phyloP scores from a whole-genome alignment of 2,113 vertebrate genomes.

The Terrapene triunguis region DNA sequence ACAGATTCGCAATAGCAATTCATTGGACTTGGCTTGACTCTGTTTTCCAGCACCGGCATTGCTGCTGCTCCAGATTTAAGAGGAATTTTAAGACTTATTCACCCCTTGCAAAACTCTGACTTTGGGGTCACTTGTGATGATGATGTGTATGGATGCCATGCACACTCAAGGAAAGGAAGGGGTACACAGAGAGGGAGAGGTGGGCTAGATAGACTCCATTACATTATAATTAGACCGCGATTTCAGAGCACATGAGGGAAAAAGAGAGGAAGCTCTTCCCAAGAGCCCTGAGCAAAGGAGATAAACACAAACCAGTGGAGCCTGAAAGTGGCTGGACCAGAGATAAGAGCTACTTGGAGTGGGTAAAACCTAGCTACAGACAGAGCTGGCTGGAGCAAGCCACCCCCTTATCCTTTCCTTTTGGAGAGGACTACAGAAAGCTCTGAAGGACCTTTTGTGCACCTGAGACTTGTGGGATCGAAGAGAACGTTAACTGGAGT shows the following conservation, averaged over 20 bases:
- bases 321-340: background rate
- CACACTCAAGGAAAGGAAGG: background rate
- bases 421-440: background rate
- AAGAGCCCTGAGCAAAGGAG: background rate
- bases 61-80: background rate
- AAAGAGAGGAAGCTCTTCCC: background rate
- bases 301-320: background rate
- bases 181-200: background rate
- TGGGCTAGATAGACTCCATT: background rate
- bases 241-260: background rate
- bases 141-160: background rate
- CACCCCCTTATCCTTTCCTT: background rate
- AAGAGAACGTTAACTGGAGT: background rate
- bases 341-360: background rate
- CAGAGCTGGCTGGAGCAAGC: background rate
- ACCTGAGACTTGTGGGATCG: background rate
- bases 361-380: background rate
- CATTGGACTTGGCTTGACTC: background rate
- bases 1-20: background rate
- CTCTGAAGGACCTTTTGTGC: background rate
- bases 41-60: background rate
- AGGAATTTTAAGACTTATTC: background rate
- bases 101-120: background rate
- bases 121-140: background rate
- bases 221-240: background rate